A percentile compares a stretch with the other conserved stretches of the same genome.
Evolutionary conservation across 2,888 invertebrate species (phyloP).

Genomic region (Drosophila kanekoi): DNA sequence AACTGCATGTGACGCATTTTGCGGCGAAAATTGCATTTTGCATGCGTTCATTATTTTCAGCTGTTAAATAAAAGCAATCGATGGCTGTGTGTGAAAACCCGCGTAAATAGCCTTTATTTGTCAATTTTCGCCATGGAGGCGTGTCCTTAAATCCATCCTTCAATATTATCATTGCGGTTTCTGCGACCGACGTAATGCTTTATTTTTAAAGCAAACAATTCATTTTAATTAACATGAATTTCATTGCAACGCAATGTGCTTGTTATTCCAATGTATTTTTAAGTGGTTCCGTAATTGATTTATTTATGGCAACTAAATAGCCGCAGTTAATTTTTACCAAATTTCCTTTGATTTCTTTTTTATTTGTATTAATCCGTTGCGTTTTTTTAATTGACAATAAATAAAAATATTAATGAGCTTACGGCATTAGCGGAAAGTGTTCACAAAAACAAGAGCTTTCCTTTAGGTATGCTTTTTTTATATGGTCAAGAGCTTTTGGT

Average conservation of each 20-base stretch:
- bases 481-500: too few relatives aligned
- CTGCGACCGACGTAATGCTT: background rate
- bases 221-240: slow-evolving; percentile 32
- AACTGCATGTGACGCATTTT: slow-evolving; percentile 23
- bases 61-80: slow-evolving; percentile 18
- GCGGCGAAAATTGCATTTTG: slow-evolving; percentile 20
- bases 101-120: slow-evolving; percentile 24
- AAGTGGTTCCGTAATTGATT: slow-evolving; percentile 6
- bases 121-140: background rate
- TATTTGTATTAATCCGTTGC: background rate
- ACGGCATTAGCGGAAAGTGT: background rate
- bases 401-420: background rate
- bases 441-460: too few relatives aligned
- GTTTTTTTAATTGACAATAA: too few relatives aligned
- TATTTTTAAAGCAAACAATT: slow-evolving; percentile 6
- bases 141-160: background rate
- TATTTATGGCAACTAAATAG: slow-evolving; percentile 3
- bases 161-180: background rate
- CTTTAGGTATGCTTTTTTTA: too few relatives aligned
- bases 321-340: background rate
- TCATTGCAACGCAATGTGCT: background rate
- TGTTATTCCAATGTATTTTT: slow-evolving; percentile 6
- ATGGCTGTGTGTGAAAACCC: slow-evolving; percentile 1
- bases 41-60: background rate
- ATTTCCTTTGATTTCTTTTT: background rate